Evolutionary conservation across 2,888 invertebrate species (phyloP), one percentile per base, ranked within the genome.

Genomic region (Drosophila cyrtoloma): DNA sequence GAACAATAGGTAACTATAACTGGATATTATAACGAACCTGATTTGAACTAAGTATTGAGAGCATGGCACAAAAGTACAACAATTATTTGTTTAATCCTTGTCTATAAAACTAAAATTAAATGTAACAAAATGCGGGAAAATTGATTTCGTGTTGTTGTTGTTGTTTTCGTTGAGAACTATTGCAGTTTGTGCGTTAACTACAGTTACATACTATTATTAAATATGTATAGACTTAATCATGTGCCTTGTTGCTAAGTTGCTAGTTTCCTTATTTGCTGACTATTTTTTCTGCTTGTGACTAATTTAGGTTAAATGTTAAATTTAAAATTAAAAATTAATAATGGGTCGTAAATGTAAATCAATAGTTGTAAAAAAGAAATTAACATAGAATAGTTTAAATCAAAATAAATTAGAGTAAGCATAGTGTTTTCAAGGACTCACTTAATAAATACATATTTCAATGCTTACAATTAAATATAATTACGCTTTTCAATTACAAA

Each of bases 61-160:
- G 57, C 77, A 79, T 79, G 79, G 79, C 79, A 79, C 79, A 77
- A 79, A 71, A 59, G 33, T 47, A 79, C 71, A 75, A 79, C 62
- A 67, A 64, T 44, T 57, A 28, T 33, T 59, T 14, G 26, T 32
- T 53, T 39, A 39, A 52, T 44, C 22, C n/a, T 42, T 60, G 35
- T 22, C 22, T 60, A 44, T 50, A 61, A 47, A 56, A 35, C 44
- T 70, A 58, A 68, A 33, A 35, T 32, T 56, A 53, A 58, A 57
- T 37, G 35, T 44, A 76, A 77, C 51, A 77, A 51, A 72, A 50
- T 62, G 16, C 32, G 50, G 32, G 16, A 12, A 60, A 51, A 26
- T 64, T 37, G n/a, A 35, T 37, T 62, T 58, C 22, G n/a, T 51
- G 44, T 39, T 19, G 56, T 50, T 37, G 42, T 66, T 42, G 9